A percentile compares a stretch with the other conserved stretches of the same genome.
phyloP scores from a whole-genome alignment of 2,888 invertebrate genomes.

The Lasius fuliginosus region DNA sequence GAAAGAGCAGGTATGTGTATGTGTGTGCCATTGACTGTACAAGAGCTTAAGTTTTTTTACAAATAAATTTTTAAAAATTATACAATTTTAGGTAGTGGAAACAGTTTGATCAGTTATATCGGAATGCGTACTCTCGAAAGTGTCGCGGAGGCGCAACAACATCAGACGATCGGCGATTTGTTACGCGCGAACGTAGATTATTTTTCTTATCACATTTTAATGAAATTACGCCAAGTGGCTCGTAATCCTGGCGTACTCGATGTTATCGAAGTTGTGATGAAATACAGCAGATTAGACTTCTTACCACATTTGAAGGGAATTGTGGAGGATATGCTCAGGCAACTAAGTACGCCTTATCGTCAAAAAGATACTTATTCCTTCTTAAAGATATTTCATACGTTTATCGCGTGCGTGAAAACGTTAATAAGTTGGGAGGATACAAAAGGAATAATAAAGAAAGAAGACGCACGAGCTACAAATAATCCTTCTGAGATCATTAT shows the following conservation, averaged over 20 bases:
- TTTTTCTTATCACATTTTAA: conserved; percentile 90
- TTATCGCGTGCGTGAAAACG: conserved; percentile 88
- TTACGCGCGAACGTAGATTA: conserved; percentile 91
- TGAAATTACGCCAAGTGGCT: conserved; percentile 89
- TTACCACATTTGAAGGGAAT: conserved; percentile 90
- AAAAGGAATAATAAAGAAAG: conserved; percentile 26
- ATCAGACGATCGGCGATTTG: conserved; percentile 88
- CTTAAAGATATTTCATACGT: conserved; percentile 91
- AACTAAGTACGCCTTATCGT: conserved; percentile 89
- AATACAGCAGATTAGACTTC: conserved; percentile 89
- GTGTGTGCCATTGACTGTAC: conserved; percentile 86
- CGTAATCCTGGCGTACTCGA: conserved; percentile 90
- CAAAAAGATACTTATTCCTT: conserved; percentile 89
- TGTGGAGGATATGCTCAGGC: conserved; percentile 90
- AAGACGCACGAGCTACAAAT: conserved; percentile 26
- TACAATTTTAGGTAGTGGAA: conserved; percentile 88
- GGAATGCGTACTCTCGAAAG: conserved; percentile 88
- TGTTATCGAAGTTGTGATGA: conserved; percentile 91
- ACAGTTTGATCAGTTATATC: conserved; percentile 89
- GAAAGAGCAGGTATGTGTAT: conserved; percentile 91
- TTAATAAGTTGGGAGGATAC: conserved; percentile 83
- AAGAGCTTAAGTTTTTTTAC: not conserved
- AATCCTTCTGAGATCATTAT: conserved; percentile 81
- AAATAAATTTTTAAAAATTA: not conserved
- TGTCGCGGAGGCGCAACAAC: conserved; percentile 88